Evolutionary conservation across 2,888 invertebrate species (phyloP).

Genomic region (Mesochorus sp.): DNA sequence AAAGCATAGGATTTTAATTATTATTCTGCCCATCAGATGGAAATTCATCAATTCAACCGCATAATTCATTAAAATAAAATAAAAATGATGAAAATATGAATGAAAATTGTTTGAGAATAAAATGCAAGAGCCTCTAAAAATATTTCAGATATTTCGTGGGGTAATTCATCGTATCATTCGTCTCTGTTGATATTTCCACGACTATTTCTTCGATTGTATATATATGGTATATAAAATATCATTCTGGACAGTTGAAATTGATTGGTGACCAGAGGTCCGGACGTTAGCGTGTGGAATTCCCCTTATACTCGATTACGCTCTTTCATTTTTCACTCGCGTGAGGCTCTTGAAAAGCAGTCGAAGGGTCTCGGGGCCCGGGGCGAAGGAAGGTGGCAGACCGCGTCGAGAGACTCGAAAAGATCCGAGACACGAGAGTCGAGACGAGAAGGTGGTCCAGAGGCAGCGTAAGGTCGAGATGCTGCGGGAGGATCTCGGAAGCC

Average conservation of each 20-base stretch:
- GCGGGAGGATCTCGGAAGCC: constrained; percentile 16
- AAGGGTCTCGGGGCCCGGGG: constrained; percentile 9
- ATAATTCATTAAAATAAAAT: too few species aligned
- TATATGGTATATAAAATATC: constrained; percentile 28
- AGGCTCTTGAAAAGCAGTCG: constrained; percentile 34
- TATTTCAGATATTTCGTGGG: too few species aligned
- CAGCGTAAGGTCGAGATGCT: constrained; percentile 35
- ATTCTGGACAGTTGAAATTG: constrained; percentile 42
- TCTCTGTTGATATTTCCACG: too few species aligned
- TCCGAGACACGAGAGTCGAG: constrained; percentile 7
- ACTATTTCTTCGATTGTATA: constrained; percentile 10
- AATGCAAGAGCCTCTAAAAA: too few species aligned
- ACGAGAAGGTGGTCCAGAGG: constrained; percentile 36
- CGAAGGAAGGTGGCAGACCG: background rate
- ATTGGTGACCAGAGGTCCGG: constrained; percentile 44
- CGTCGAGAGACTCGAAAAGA: constrained; percentile 31
- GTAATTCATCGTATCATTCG: too few species aligned
- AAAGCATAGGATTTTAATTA: too few species aligned
- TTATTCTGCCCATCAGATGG: too few species aligned
- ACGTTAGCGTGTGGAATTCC: constrained; percentile 26
- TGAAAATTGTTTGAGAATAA: too few species aligned
- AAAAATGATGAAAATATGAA: too few species aligned
- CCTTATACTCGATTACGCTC: constrained; percentile 8
- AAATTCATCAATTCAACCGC: too few species aligned
- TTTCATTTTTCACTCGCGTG: constrained; percentile 14